phyloP scores from a whole-genome alignment of 1,140 invertebrate species.

The Callitettix versicolor region DNA sequence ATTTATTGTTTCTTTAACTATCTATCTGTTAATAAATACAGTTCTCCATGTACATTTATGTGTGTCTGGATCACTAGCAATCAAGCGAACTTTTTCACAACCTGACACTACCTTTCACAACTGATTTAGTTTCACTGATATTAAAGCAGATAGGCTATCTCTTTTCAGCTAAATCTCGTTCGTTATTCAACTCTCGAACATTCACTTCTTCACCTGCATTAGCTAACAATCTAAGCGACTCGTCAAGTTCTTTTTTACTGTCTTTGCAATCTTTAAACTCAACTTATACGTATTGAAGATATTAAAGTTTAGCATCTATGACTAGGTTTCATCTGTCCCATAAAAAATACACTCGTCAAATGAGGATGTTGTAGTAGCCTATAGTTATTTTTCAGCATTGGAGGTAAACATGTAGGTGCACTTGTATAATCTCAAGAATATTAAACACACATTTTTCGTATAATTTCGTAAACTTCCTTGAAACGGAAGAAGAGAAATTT shows the following conservation, averaged over 20 bases:
- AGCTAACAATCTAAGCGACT: slow-evolving; percentile 52
- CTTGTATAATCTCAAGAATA: no score
- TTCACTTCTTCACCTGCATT: slow-evolving; percentile 56
- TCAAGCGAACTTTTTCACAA: slow-evolving; percentile 71
- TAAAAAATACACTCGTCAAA: no score
- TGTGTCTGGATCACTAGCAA: slow-evolving; percentile 77
- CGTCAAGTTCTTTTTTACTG: slow-evolving; percentile 52
- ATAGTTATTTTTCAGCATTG: no score
- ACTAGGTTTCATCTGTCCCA: slow-evolving; percentile 84
- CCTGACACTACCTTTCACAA: slow-evolving; percentile 58
- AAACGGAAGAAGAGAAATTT: no score
- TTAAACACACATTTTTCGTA: no score
- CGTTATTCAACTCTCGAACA: slow-evolving; percentile 47
- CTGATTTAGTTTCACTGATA: slow-evolving; percentile 53
- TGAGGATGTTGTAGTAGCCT: no score
- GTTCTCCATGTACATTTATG: slow-evolving; percentile 58
- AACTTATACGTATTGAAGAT: slow-evolving; percentile 63
- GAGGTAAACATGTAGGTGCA: no score
- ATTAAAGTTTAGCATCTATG: slow-evolving; percentile 80
- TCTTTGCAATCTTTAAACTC: slow-evolving; percentile 56
- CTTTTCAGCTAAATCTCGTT: slow-evolving; percentile 52
- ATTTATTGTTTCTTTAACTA: slow-evolving; percentile 59
- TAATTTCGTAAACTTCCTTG: no score
- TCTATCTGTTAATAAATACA: no score
- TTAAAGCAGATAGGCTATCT: slow-evolving; percentile 58